A percentile compares a stretch with the other conserved stretches of the same genome.
These are phyloP conservation scores for Lota lota DNA, from an alignment of 2,113 vertebrate genomes.

Conservation along the genomic window DNA sequence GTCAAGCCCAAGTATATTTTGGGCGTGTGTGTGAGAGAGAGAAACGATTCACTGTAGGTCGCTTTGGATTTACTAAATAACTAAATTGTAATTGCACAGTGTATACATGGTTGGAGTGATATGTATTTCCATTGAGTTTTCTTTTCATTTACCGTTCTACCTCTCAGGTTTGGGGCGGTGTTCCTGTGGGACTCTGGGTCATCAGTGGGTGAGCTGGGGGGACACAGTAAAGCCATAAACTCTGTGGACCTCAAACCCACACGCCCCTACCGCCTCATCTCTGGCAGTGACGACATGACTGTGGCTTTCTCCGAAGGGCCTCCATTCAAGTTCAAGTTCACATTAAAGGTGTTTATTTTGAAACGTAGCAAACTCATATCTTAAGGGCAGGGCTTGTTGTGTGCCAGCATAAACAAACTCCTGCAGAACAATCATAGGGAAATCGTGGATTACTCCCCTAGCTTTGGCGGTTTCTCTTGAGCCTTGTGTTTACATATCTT, in stretches of 20 bases:
- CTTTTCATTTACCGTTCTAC: conserved; percentile 4
- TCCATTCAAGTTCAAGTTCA: conserved; percentile 94
- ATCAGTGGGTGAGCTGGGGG: conserved; percentile 85
- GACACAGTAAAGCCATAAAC: conserved; percentile 92
- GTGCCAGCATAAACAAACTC: too few species aligned
- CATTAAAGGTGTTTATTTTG: conserved; percentile 43
- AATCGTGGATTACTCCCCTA: too few species aligned
- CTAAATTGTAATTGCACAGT: too few species aligned
- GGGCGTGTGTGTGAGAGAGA: too few species aligned
- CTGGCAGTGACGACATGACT: conserved; percentile 86
- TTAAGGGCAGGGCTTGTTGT: too few species aligned
- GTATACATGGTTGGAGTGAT: too few species aligned
- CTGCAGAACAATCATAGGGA: too few species aligned
- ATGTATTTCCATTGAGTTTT: neutral
- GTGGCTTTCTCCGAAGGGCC: conserved; percentile 88
- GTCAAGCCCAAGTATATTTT: neutral
- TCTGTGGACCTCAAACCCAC: conserved; percentile 89
- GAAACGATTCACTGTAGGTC: too few species aligned
- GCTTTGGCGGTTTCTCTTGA: too few species aligned
- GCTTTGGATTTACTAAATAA: too few species aligned
- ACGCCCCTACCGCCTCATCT: conserved; percentile 85
- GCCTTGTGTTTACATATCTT: too few species aligned
- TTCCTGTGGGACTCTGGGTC: conserved; percentile 95
- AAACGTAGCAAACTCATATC: too few species aligned
- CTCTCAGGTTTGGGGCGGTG: conserved; percentile 84